phyloP scores from a whole-genome alignment of 2,797 vertebrate species.

The Myripristis jacobus region DNA sequence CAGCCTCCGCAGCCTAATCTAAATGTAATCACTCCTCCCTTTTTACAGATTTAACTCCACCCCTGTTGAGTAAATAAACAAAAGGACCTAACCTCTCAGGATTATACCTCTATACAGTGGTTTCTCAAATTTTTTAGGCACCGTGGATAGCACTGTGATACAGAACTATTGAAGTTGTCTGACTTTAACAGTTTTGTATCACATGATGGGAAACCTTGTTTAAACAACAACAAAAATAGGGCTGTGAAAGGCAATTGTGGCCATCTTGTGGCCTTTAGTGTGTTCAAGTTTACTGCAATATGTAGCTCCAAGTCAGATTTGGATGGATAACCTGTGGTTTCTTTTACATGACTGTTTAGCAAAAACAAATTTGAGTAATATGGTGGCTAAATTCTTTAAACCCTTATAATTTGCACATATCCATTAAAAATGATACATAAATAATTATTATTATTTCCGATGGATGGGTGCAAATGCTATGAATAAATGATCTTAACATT shows the following conservation, averaged over 20 bases:
- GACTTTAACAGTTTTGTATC: no score
- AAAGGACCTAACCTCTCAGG: background rate
- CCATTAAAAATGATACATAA: background rate
- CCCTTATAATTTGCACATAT: background rate
- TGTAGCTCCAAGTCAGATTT: background rate
- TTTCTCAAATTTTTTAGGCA: no score
- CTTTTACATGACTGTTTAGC: no score
- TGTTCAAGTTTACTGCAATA: slow-evolving; percentile 11
- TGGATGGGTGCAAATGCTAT: no score
- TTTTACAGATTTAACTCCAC: slow-evolving; percentile 12
- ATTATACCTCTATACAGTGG: background rate
- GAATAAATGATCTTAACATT: background rate
- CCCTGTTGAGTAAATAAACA: slow-evolving; percentile 21
- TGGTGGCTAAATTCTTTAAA: background rate
- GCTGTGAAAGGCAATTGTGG: background rate
- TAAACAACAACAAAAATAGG: no score
- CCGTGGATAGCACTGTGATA: background rate
- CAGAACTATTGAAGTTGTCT: no score
- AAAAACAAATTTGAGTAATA: background rate
- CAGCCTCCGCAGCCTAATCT: background rate
- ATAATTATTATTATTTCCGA: background rate
- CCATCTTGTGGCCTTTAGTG: background rate
- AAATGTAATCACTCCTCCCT: slow-evolving; percentile 36
- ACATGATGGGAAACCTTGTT: no score
- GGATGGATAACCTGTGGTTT: background rate